A percentile compares a stretch with the other conserved stretches of the same genome.
Evolutionary conservation across 2,888 invertebrate species (phyloP).

Genomic region (Stegana nigrithorax): DNA sequence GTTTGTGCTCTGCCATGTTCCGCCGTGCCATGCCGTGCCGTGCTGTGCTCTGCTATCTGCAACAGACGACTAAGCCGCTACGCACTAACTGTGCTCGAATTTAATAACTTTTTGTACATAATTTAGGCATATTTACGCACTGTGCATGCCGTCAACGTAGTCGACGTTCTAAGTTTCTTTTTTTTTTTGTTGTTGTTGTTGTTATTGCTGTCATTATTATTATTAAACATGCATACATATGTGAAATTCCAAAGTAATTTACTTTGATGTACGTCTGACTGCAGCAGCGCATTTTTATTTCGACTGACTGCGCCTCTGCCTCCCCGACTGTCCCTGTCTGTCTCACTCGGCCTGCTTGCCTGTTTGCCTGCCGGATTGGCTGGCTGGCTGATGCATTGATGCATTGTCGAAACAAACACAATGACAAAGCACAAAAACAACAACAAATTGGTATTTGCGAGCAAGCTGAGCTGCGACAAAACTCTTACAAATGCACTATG

Average conservation of each 20-base stretch:
- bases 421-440: too few species aligned
- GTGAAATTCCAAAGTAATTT: constrained; percentile 26
- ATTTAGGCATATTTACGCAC: too few species aligned
- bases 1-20: too few species aligned
- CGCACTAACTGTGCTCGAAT: neutral
- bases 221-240: constrained; percentile 3
- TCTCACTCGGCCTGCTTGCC: too few species aligned
- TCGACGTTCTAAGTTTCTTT: too few species aligned
- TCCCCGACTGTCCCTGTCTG: too few species aligned
- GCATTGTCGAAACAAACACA: too few species aligned
- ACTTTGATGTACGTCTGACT: constrained; percentile 28
- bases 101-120: constrained; percentile 5
- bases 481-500: neutral
- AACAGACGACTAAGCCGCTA: neutral
- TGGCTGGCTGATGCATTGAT: neutral
- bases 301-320: neutral
- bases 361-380: neutral
- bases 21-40: too few species aligned
- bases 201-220: neutral
- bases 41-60: neutral
- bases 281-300: too few species aligned
- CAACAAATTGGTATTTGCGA: too few species aligned
- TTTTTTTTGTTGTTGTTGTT: neutral
- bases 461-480: neutral
- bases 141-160: too few species aligned